Base-by-base conservation (phyloP, 1,140 invertebrate genomes). In the Leptoteleia sp. region DNA sequence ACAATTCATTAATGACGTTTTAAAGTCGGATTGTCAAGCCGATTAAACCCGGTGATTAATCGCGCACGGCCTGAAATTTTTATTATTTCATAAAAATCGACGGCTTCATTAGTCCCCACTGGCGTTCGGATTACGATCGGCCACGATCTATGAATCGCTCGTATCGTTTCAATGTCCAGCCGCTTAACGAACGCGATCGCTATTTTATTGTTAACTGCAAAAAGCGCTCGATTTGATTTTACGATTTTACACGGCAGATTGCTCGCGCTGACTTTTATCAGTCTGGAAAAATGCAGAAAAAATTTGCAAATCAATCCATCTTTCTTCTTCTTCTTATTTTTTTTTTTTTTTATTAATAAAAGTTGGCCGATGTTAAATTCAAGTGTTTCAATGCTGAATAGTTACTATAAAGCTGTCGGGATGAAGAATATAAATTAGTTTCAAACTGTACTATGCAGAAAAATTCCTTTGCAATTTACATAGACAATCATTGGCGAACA, bases 1-100 rank as follows among this genome's bases (percentile, higher is more conserved):
- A 67, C 75, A 68, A 76, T 76, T 68, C 64, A 76, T 76, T 76
- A 68, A 76, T 64, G 62, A 19, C 43, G 45, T 48, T 59, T 61
- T 38, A 59, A 29, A 48, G 33, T 59, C 19, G 48, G 45, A 62
- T 48, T 59, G 27, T 62, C 38, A 55, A 35, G 7, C 25, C 22
- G 55, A 61, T 31, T 57, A 45, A 70, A 37, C 33, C 13, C 38
- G 13, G 5, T 57, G 27, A 75, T 52, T 65, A 64, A 73, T 64
- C 22, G 37, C 42, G 7, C 17, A 35, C 35, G 1, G 45, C 16
- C 16, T 47, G 25, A 48, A 72, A 37, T 61, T 47, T n/a, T 40
- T 35, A 52, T 61, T 52, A 31, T 43, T 62, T 54, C 38, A 13
- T 38, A 45, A 45, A 42, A 37, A 47, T 54, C 38, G 12, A 17